Evolutionary conservation across 92 coral and sea anemone genomes (phyloP), one percentile per base, ranked within the genome.

Genomic region (Parazoanthus darwini): DNA sequence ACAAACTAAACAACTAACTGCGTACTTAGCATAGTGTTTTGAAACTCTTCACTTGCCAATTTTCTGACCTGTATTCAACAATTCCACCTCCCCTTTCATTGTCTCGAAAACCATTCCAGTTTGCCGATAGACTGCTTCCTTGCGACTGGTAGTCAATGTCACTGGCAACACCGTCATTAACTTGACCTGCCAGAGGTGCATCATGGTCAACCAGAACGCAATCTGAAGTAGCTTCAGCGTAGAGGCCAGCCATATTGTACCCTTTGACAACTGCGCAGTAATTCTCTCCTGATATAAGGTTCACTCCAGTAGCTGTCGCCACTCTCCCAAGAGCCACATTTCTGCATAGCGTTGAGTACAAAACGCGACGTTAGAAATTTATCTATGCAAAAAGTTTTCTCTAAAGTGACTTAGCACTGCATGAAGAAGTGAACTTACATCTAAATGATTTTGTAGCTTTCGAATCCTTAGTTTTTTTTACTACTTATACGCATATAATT

Each of bases 161-260:
- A 71, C 51, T 78, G 13, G 90, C 42, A 22, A 74, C 78, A 23
- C 99, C 99, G 89, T 96, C 99, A 56, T 94, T 92, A 37, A 96
- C 96, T 20, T 29, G 39, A 3, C 98, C 98, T 43, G 94, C 91
- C 50, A 66, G 95, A 8, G 98, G 98, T 51, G 94, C 91, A 90
- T 94, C 96, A 74, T 92, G 98, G 91, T 96, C 98, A 37, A 96
- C 92, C 26, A 94, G 89, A 25, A 96, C 93, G 72, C 99, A 96
- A 89, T 96, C 89, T n/a, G 98, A 96, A 1, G 89, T 79, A 46
- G 93, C 93, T 82, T 93, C 91, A 10, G 88, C 43, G 81, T 56
- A 88, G 14, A 96, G 90, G 0, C 95, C 93, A 65, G 98, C 98
- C 73, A 92, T 90, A 74, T 95, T 96, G 85, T 93, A 91, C 10